phyloP scores from a whole-genome alignment of 2,797 vertebrate genomes.

The Linurgus olivaceus region DNA sequence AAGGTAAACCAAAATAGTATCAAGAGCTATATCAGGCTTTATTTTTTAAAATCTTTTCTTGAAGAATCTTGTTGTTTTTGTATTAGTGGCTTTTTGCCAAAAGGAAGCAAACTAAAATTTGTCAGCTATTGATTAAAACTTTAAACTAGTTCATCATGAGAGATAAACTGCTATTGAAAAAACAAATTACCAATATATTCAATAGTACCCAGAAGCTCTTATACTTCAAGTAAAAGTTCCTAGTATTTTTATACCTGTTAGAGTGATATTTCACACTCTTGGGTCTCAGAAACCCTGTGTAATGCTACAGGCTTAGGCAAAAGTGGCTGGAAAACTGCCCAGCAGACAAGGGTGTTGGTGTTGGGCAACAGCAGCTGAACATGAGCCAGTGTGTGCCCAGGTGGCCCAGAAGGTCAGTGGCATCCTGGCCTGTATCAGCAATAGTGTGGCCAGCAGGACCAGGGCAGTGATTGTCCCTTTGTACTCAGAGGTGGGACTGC shows the following conservation, averaged over 20 bases:
- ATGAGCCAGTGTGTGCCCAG: neutral
- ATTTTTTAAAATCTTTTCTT: neutral
- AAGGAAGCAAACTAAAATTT: neutral
- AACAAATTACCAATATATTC: neutral
- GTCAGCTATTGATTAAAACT: neutral
- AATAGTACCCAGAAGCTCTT: neutral
- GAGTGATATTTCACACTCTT: neutral
- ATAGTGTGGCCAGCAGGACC: neutral
- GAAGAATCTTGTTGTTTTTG: neutral
- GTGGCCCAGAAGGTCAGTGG: fast-evolving
- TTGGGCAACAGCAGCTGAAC: neutral
- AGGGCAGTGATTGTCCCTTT: neutral
- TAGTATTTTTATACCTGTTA: neutral
- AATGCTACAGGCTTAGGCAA: neutral
- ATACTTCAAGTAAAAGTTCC: neutral
- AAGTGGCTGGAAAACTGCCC: neutral
- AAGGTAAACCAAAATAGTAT: neutral
- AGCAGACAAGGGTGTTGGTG: neutral
- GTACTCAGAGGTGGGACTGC: fast-evolving
- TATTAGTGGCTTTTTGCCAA: neutral
- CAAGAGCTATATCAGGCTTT: neutral
- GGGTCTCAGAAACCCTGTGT: fast-evolving
- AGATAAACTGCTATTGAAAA: neutral
- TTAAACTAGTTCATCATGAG: neutral
- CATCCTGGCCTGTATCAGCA: neutral